Conservation (phyloP, 2,113 vertebrate genomes). For the Hippocampus mohnikei region DNA sequence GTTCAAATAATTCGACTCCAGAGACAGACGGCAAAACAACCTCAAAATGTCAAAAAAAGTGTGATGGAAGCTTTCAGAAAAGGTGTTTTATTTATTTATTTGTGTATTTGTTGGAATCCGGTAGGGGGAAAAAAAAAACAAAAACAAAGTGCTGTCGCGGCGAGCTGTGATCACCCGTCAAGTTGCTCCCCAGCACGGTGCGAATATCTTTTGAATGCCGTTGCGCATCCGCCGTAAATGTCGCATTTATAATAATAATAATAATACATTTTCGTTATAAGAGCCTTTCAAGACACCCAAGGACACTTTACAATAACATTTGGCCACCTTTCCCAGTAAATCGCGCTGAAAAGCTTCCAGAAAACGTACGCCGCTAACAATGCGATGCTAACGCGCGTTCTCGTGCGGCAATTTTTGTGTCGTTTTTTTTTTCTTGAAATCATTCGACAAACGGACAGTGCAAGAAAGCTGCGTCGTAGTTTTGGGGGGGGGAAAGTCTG, state of each 20-base stretch:
- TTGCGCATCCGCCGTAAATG: conserved; percentile 44
- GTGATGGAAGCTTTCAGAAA: not conserved
- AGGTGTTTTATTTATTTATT: not conserved
- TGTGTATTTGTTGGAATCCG: not conserved
- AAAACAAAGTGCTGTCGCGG: conserved; percentile 19
- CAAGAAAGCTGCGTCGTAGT: too few species aligned
- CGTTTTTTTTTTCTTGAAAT: too few species aligned
- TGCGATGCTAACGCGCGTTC: too few species aligned
- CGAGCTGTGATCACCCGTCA: conserved; percentile 31
- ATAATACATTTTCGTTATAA: too few species aligned
- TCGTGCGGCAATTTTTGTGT: too few species aligned
- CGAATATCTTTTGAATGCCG: conserved; percentile 37
- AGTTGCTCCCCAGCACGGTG: conserved; percentile 37
- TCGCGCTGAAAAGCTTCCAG: conserved; percentile 30
- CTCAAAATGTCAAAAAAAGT: not conserved
- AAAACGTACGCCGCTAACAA: too few species aligned
- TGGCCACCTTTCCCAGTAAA: conserved; percentile 29
- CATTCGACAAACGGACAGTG: too few species aligned
- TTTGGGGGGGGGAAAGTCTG: too few species aligned
- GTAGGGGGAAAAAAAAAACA: not conserved
- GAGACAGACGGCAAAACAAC: not conserved
- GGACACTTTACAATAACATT: too few species aligned
- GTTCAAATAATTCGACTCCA: not conserved
- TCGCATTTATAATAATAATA: too few species aligned
- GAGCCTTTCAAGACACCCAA: too few species aligned